Percentiles rank a stretch among this genome's conserved stretches.
Evolutionary conservation across 2,888 invertebrate species (phyloP).

Genomic region (Euclidia mi): DNA sequence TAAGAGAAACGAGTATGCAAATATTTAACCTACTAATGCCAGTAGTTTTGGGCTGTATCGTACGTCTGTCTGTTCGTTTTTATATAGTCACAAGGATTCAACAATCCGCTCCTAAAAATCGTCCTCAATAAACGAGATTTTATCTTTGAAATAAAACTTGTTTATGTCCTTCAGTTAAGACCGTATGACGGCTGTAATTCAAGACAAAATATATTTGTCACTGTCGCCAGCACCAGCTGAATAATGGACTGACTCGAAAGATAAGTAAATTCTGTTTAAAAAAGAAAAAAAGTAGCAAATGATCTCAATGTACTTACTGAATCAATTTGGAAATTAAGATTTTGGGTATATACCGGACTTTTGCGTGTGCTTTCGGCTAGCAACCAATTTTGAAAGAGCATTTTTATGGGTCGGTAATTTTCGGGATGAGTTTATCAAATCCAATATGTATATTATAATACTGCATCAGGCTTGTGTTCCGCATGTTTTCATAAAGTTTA

Average conservation of each 20-base stretch:
- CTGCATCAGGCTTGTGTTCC: too few relatives aligned
- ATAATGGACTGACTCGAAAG: slow-evolving; percentile 57
- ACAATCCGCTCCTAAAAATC: slow-evolving; percentile 3
- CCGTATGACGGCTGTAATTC: slow-evolving; percentile 45
- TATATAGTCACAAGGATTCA: too few relatives aligned
- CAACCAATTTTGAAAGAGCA: neutral
- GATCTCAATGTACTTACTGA: slow-evolving; percentile 20
- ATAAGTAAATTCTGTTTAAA: slow-evolving; percentile 17
- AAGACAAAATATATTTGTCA: slow-evolving; percentile 68
- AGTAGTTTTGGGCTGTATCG: too few relatives aligned
- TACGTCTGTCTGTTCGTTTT: too few relatives aligned
- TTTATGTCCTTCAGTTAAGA: slow-evolving; percentile 29
- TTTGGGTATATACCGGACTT: neutral
- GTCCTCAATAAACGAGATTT: slow-evolving; percentile 22
- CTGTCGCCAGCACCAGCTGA: slow-evolving; percentile 59
- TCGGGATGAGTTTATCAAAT: too few relatives aligned
- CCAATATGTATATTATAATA: too few relatives aligned
- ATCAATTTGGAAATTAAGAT: slow-evolving; percentile 20
- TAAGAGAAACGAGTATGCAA: too few relatives aligned
- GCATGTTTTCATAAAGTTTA: too few relatives aligned
- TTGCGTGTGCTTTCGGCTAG: neutral
- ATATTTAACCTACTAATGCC: too few relatives aligned
- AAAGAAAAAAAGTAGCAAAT: slow-evolving; percentile 20
- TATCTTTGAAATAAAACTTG: slow-evolving; percentile 33
- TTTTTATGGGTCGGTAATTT: neutral